These are phyloP conservation scores for Nothoprocta perdicaria DNA, from an alignment of 2,113 vertebrate genomes.

Conservation along the genomic window DNA sequence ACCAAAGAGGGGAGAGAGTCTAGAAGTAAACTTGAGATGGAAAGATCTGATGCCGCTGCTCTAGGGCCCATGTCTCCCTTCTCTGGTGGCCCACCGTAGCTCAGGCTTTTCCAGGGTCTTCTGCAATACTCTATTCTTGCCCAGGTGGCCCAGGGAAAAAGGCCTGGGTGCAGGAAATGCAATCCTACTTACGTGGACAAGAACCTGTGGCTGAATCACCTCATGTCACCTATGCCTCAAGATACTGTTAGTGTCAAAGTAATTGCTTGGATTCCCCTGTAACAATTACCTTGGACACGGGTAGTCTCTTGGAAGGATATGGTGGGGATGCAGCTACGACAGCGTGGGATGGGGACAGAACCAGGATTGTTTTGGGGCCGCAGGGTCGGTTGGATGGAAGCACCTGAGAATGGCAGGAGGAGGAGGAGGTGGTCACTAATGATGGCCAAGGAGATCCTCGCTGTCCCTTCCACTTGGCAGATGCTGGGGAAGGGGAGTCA, in stretches of 20 bases:
- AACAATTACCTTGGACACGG: not conserved
- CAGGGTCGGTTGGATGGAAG: fast-evolving
- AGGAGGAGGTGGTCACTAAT: fast-evolving
- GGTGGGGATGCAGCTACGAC: not conserved
- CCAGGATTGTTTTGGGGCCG: not conserved
- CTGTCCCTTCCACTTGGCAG: not conserved
- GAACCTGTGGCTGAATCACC: not conserved
- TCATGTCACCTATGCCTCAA: constrained; percentile 45
- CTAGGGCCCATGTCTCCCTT: fast-evolving
- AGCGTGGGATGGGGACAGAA: not conserved
- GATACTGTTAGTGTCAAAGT: constrained; percentile 36
- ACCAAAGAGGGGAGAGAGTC: constrained; percentile 64
- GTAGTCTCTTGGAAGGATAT: not conserved
- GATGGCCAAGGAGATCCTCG: not conserved
- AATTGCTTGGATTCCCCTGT: not conserved
- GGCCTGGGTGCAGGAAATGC: not conserved
- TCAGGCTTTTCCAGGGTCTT: no score
- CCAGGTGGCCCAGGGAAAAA: not conserved
- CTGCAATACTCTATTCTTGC: not conserved
- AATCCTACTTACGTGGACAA: not conserved
- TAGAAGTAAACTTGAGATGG: not conserved
- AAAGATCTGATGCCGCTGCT: fast-evolving
- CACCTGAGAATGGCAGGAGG: fast-evolving
- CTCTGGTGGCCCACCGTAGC: not conserved
- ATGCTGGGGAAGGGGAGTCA: not conserved